A percentile compares a stretch with the other conserved stretches of the same genome.
phyloP scores from a whole-genome alignment of 2,888 invertebrate species.

The Acanthacorydalis orientalis region DNA sequence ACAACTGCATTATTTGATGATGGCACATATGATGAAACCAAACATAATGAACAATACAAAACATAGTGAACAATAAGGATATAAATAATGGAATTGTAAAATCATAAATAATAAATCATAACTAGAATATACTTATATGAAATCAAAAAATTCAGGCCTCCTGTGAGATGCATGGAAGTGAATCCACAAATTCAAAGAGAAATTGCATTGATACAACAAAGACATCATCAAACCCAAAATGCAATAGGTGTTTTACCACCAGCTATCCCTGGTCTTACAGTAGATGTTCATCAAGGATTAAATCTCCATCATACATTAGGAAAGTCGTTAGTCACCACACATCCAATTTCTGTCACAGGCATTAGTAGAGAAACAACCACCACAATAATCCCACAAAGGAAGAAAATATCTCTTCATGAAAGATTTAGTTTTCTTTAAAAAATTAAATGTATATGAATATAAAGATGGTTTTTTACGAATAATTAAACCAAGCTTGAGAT shows the following conservation, averaged over 20 bases:
- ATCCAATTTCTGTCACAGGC: background rate
- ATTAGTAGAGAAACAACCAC: background rate
- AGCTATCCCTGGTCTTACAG: background rate
- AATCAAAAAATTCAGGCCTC: background rate
- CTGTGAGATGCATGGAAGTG: background rate
- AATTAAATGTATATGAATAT: background rate
- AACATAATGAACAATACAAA: too few species aligned
- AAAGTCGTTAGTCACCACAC: background rate
- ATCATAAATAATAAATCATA: background rate
- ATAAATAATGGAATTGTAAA: too few species aligned
- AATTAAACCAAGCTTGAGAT: too few species aligned
- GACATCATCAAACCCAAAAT: background rate
- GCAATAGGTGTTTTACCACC: background rate
- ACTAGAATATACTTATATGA: background rate
- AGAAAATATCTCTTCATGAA: constrained; percentile 1
- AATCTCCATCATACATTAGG: background rate
- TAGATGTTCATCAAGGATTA: background rate
- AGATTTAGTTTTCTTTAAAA: constrained; percentile 1
- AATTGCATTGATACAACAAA: constrained; percentile 4
- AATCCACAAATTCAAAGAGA: constrained; percentile 3
- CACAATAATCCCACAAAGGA: background rate
- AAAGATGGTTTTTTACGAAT: too few species aligned
- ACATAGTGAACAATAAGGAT: too few species aligned
- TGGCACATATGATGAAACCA: too few species aligned
- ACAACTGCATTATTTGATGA: too few species aligned